phyloP scores from a whole-genome alignment of 2,888 invertebrate genomes.

The Pegoplata infirma region DNA sequence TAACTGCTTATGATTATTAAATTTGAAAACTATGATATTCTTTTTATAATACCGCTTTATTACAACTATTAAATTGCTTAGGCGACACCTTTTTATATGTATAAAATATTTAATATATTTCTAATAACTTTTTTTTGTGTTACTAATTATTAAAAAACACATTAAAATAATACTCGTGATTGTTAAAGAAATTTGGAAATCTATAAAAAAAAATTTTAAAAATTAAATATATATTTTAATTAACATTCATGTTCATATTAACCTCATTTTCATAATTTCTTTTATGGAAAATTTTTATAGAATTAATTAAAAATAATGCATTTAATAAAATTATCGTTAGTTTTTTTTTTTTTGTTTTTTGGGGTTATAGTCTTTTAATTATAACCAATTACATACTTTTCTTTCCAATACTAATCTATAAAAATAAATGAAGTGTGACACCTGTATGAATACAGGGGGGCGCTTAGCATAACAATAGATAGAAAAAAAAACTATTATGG shows the following conservation, averaged over 20 bases:
- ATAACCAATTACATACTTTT: conserved; percentile 34
- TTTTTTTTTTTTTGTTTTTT: conserved; percentile 7
- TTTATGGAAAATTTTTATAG: too few species aligned
- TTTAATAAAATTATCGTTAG: conserved; percentile 3
- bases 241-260: too few species aligned
- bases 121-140: background rate
- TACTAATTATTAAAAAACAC: conserved; percentile 26
- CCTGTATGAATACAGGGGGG: conserved; percentile 51
- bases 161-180: background rate
- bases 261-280: conserved; percentile 30
- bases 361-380: conserved; percentile 43
- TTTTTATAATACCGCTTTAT: conserved; percentile 44
- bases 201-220: background rate
- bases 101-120: background rate
- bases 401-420: conserved; percentile 21
- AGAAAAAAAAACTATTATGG: background rate
- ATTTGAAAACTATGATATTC: conserved; percentile 9
- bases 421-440: conserved; percentile 59
- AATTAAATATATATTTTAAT: background rate
- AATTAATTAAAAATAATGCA: conserved; percentile 27
- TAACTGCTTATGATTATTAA: background rate
- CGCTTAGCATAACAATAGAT: conserved; percentile 18
- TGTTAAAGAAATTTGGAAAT: background rate
- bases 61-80: conserved; percentile 29
- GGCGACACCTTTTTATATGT: conserved; percentile 36